Percentiles rank a stretch among this genome's conserved stretches.
phyloP scores from a whole-genome alignment of 2,888 invertebrate genomes.

The Leistus spinibarbis region DNA sequence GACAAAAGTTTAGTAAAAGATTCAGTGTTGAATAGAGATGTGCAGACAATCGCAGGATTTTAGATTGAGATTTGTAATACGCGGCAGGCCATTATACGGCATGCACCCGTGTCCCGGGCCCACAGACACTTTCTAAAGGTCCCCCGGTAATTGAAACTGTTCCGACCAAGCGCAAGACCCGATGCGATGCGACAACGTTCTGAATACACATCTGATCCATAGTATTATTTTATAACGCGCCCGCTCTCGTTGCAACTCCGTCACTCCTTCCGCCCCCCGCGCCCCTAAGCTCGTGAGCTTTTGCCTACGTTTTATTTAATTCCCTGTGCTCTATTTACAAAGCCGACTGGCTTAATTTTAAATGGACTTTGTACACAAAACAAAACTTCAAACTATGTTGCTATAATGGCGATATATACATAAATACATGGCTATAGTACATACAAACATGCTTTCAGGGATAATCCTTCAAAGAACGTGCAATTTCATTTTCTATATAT shows the following conservation, averaged over 20 bases:
- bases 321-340: conserved; percentile 1
- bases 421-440: no score
- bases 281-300: not conserved
- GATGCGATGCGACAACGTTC: not conserved
- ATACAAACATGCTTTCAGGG: no score
- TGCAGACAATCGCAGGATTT: conserved; percentile 55
- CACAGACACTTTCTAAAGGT: conserved; percentile 55
- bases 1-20: conserved; percentile 28
- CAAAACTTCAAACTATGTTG: not conserved
- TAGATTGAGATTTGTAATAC: conserved; percentile 56
- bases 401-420: not conserved
- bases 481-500: no score
- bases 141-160: conserved; percentile 55
- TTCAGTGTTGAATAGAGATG: conserved; percentile 33
- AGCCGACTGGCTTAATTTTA: not conserved
- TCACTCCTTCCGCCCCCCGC: not conserved
- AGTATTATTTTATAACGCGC: not conserved
- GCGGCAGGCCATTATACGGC: conserved; percentile 52
- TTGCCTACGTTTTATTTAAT: not conserved
- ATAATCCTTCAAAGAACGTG: no score
- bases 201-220: conserved; percentile 18
- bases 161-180: conserved; percentile 43
- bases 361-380: not conserved
- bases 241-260: not conserved
- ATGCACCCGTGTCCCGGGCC: conserved; percentile 53